These are phyloP conservation scores for Anthoscopus minutus DNA, from an alignment of 2,113 vertebrate species.

Conservation along the genomic window DNA sequence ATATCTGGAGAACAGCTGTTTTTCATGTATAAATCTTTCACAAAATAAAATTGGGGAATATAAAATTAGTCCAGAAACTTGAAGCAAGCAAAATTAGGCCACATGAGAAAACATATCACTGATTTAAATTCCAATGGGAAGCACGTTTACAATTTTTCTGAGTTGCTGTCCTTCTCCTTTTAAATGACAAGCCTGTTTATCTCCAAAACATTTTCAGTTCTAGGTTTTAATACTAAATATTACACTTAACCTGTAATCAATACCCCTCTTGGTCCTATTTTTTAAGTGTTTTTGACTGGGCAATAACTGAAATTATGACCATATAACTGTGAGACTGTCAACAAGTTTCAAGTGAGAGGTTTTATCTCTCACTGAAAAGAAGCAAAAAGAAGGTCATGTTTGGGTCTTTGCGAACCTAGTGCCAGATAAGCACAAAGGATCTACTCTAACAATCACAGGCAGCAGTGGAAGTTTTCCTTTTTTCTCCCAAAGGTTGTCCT, in stretches of 20 bases:
- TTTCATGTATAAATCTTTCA: not conserved
- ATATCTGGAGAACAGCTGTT: not conserved
- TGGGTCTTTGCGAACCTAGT: rapidly evolving
- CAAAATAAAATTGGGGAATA: not conserved
- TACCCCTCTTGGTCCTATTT: not conserved
- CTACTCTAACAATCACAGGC: not conserved
- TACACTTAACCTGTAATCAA: not conserved
- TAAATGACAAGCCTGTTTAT: not conserved
- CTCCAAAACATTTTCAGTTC: not conserved
- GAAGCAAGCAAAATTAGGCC: not conserved
- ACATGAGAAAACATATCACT: not conserved
- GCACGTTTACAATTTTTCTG: not conserved
- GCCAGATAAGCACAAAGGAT: not conserved
- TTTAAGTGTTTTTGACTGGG: not conserved
- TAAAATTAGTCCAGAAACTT: not conserved
- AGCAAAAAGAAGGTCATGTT: not conserved
- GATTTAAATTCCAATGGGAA: not conserved
- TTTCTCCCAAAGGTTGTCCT: rapidly evolving
- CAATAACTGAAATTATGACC: not conserved
- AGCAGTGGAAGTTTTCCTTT: not conserved
- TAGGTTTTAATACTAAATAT: not conserved
- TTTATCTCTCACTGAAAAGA: not conserved
- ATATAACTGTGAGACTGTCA: not conserved
- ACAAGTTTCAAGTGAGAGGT: not conserved
- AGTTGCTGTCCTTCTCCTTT: not conserved